Conservation (phyloP, 1,140 invertebrate species). For the Dolichoris vasculosae region DNA sequence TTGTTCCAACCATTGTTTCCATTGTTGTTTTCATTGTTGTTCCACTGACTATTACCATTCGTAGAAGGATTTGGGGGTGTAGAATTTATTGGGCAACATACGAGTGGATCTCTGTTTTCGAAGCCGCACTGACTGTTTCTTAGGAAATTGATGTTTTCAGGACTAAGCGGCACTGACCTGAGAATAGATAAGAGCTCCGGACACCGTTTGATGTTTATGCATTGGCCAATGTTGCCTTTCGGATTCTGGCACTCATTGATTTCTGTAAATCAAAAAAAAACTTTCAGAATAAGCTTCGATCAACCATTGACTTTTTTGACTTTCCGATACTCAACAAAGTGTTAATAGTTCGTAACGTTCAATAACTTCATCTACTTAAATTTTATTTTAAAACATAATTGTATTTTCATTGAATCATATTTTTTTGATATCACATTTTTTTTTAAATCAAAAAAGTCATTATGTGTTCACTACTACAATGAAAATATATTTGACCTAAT, state of each 20-base stretch:
- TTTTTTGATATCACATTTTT: too few species aligned
- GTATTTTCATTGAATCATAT: too few species aligned
- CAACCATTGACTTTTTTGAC: neutral
- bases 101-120: slow-evolving; percentile 72
- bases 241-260: slow-evolving; percentile 7
- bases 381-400: too few species aligned
- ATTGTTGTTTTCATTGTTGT: neutral
- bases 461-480: too few species aligned
- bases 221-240: slow-evolving; percentile 39
- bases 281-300: neutral
- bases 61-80: neutral
- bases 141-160: neutral
- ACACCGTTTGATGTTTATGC: slow-evolving; percentile 55
- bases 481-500: too few species aligned
- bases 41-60: neutral
- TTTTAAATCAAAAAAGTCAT: too few species aligned
- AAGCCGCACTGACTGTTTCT: slow-evolving; percentile 74
- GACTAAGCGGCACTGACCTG: neutral
- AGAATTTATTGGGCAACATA: slow-evolving; percentile 69
- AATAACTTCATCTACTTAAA: too few species aligned
- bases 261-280: neutral
- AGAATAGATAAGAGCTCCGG: slow-evolving; percentile 46
- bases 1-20: neutral
- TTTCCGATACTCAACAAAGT: neutral
- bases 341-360: too few species aligned